Conservation (phyloP, 2,113 vertebrate genomes). For the Tychaedon coryphoeus region DNA sequence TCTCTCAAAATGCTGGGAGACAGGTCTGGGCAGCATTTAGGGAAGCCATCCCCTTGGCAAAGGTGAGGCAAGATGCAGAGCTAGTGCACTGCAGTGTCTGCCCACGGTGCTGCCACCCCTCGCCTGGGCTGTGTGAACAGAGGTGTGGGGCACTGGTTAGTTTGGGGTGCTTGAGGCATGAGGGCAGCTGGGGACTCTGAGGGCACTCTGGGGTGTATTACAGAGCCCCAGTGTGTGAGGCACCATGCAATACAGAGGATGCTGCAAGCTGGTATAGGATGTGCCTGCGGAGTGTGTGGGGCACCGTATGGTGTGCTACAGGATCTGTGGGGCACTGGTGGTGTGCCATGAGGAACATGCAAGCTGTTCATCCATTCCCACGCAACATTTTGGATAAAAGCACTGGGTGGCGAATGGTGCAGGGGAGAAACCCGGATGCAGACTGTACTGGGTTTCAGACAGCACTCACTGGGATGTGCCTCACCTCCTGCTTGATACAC, state of each 20-base stretch:
- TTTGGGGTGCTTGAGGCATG: background rate
- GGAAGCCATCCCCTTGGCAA: background rate
- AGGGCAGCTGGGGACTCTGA: background rate
- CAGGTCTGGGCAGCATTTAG: background rate
- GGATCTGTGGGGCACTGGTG: background rate
- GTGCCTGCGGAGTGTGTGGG: accelerated
- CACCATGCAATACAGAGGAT: accelerated
- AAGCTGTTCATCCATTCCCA: background rate
- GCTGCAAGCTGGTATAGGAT: accelerated
- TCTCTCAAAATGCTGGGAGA: background rate
- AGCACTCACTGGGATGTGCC: background rate
- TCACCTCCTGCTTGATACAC: accelerated
- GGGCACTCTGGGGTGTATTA: background rate
- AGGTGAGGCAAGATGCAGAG: background rate
- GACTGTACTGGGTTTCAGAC: too few relatives aligned
- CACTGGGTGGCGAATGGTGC: accelerated
- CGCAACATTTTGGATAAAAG: background rate
- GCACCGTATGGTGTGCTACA: background rate
- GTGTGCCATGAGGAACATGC: accelerated
- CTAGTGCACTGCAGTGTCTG: accelerated
- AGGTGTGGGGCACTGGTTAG: background rate
- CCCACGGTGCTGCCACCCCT: accelerated
- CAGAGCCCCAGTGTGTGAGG: accelerated
- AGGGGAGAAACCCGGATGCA: background rate
- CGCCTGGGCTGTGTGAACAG: background rate